These are phyloP conservation scores for Brachionus koreanus DNA, from an alignment of 1,140 invertebrate genomes.

Conservation along the genomic window DNA sequence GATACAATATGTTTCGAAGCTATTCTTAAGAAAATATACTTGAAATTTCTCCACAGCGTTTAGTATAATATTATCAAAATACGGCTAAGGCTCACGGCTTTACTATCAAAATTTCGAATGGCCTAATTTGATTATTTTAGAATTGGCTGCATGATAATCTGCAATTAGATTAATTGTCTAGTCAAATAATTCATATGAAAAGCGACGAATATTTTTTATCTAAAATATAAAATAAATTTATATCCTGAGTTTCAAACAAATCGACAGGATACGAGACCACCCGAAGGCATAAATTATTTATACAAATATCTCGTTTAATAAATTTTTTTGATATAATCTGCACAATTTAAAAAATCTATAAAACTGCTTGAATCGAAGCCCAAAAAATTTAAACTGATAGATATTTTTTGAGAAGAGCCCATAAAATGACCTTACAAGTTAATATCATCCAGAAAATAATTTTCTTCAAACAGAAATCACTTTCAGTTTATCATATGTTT, in stretches of 20 bases:
- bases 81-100: background rate
- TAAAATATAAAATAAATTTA: background rate
- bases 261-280: background rate
- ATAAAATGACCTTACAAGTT: too few species aligned
- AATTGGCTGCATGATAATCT: background rate
- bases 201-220: background rate
- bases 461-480: too few species aligned
- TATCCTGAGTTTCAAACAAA: background rate
- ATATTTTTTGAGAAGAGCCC: too few species aligned
- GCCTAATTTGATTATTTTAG: background rate
- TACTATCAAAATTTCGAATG: background rate
- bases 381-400: too few species aligned
- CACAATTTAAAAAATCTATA: background rate
- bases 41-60: background rate
- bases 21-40: background rate
- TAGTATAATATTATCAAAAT: background rate
- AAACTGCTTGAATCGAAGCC: background rate
- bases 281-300: background rate
- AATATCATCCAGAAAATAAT: too few species aligned
- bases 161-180: conserved; percentile 3
- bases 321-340: background rate
- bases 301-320: background rate
- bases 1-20: background rate
- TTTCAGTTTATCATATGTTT: too few species aligned
- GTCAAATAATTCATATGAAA: background rate